Percentiles rank a stretch among this genome's conserved stretches.
These are phyloP conservation scores for Phortica variegata DNA, from an alignment of 1,140 invertebrate genomes.

Conservation along the genomic window DNA sequence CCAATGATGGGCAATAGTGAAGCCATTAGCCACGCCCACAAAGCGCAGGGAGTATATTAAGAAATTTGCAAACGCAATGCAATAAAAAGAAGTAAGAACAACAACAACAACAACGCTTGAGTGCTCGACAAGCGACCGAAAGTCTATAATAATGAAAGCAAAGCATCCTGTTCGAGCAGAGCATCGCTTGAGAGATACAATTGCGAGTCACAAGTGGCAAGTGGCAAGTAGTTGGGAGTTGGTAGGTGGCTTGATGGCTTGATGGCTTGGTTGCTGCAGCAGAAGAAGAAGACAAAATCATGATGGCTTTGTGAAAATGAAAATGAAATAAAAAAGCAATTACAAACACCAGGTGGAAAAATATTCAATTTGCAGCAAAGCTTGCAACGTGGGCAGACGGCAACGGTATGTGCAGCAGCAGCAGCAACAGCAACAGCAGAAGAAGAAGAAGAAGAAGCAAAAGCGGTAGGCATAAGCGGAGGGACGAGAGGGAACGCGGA, in stretches of 20 bases:
- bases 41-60: slow-evolving; percentile 33
- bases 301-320: too few relatives aligned
- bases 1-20: slow-evolving; percentile 8
- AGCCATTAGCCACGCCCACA: not conserved
- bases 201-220: not conserved
- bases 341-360: slow-evolving; percentile 41
- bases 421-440: too few relatives aligned
- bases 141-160: slow-evolving; percentile 51
- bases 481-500: slow-evolving; percentile 1
- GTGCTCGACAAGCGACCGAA: slow-evolving; percentile 13
- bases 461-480: too few relatives aligned
- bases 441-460: too few relatives aligned
- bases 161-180: slow-evolving; percentile 37
- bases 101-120: not conserved
- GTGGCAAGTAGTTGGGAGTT: not conserved
- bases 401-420: slow-evolving; percentile 15
- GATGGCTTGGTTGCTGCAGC: not conserved
- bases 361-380: slow-evolving; percentile 45
- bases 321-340: too few relatives aligned
- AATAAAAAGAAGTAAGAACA: slow-evolving; percentile 30
- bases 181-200: not conserved
- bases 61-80: slow-evolving; percentile 53
- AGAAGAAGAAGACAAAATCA: too few relatives aligned
- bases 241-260: not conserved
- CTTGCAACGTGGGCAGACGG: slow-evolving; percentile 2